Percentiles rank a stretch among this genome's conserved stretches.
Conservation (phyloP, 2,888 invertebrate genomes). For the Invenusta paracnida region DNA sequence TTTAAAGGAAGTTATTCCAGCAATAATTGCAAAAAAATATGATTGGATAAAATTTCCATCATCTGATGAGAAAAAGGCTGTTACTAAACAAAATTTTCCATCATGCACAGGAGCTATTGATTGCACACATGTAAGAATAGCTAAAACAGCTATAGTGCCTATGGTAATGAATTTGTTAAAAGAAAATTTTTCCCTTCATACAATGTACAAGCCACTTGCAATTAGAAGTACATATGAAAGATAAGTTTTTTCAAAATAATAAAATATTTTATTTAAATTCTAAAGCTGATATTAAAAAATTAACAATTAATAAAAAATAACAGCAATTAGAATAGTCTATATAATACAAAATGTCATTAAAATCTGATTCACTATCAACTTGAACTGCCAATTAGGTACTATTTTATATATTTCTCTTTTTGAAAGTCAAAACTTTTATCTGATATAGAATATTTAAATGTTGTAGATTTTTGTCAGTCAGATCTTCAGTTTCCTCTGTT, state of each 20-base stretch:
- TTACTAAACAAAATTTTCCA: not conserved
- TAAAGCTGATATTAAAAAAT: no score
- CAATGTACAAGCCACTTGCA: not conserved
- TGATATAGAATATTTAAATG: not conserved
- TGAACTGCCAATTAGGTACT: not conserved
- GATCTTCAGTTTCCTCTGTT: not conserved
- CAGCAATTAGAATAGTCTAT: not conserved
- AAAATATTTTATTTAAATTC: not conserved
- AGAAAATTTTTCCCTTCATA: not conserved
- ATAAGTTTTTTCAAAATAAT: not conserved
- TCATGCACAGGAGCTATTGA: not conserved
- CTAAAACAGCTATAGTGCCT: not conserved
- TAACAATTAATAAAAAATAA: not conserved
- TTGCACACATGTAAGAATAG: not conserved
- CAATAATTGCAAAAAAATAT: constrained; percentile 17
- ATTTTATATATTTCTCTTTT: not conserved
- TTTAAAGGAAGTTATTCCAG: not conserved
- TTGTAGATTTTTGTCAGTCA: not conserved
- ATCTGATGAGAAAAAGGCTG: not conserved
- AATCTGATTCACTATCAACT: not conserved
- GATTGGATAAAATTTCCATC: constrained; percentile 37
- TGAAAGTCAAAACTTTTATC: not conserved
- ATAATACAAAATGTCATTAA: not conserved
- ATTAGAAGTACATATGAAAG: not conserved
- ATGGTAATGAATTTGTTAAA: not conserved